These are phyloP conservation scores for Megaleporinus macrocephalus DNA, from an alignment of 2,113 vertebrate genomes.

Conservation along the genomic window DNA sequence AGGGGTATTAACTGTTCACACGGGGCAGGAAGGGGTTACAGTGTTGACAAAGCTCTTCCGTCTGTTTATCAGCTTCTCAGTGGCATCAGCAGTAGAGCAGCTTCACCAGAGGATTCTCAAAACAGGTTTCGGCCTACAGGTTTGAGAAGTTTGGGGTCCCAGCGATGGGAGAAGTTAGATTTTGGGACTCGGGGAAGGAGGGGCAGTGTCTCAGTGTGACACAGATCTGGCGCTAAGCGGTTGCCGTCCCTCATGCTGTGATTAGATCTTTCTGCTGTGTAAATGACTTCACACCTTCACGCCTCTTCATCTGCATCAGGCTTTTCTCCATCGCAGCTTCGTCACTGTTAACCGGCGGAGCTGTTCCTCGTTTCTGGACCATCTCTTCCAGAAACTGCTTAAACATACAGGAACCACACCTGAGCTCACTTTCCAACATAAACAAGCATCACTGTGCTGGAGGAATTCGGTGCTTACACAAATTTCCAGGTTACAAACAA, in stretches of 20 bases:
- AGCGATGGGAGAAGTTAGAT: not conserved
- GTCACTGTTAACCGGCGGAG: not conserved
- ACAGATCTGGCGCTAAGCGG: conserved; percentile 37
- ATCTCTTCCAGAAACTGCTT: not conserved
- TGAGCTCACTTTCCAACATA: too few relatives aligned
- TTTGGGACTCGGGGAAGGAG: conserved; percentile 8
- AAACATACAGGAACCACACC: too few relatives aligned
- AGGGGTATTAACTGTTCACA: too few relatives aligned
- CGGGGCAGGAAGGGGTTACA: too few relatives aligned
- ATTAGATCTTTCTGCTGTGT: conserved; percentile 37
- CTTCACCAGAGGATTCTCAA: too few relatives aligned
- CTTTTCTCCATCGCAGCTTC: not conserved
- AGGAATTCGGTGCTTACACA: too few relatives aligned
- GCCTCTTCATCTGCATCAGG: conserved; percentile 8
- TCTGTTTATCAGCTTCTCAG: too few relatives aligned
- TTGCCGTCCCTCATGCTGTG: conserved; percentile 26
- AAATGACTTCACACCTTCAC: conserved; percentile 49
- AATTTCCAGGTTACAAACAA: too few relatives aligned
- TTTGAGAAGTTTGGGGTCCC: not conserved
- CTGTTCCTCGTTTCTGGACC: not conserved
- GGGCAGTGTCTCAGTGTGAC: conserved; percentile 40
- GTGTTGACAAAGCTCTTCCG: too few relatives aligned
- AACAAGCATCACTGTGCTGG: too few relatives aligned
- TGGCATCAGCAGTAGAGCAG: too few relatives aligned
- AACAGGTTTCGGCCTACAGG: not conserved